Base-by-base conservation (phyloP, 2,113 vertebrate species). In the Bagarius yarrelli region DNA sequence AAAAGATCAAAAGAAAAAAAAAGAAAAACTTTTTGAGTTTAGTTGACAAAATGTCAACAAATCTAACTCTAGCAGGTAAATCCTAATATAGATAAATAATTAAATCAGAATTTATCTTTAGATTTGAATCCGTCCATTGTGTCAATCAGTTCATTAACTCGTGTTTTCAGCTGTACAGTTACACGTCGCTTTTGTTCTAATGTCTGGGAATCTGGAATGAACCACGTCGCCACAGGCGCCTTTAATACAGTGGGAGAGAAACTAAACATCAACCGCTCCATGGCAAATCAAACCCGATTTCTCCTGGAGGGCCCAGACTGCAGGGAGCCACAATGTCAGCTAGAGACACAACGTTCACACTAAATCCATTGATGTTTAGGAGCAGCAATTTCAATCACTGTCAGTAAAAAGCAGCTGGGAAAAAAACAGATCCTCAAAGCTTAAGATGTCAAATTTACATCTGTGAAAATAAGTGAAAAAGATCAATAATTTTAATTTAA, bases 251-350 rank as follows among this genome's bases (percentile, higher is more conserved):
- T 32, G 32, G 79, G 70, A 18, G 57, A 53, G 47, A 64, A 74
- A 74, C 56, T 53, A 19, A 40, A 64, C 59, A 64, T 36, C 59
- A 55, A 44, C 18, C 27, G 55, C 27, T 8, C 64, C 70, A 74
- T 16, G 19, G 23, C 59, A 55, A 66, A 81, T 73, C 21, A 78
- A 66, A 55, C 23, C 30, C n/a, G 52, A 81, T 60, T 74, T 72
- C 12, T 78, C 66, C 66, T 74, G 8, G 18, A 64, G 50, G 66
- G 32, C 6, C 15, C 23, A 40, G 14, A 73, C 25, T 13, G 30
- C 27, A 34, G 12, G 4, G 23, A 21, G 23, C 55, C 67, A 72
- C 16, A 80, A 12, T n/a, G 32, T 36, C 16, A 47, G 60, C 69
- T 61, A 63, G 15, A 52, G 63, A 52, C 15, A 60, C n/a, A 53